Percentiles rank a stretch among this genome's conserved stretches.
These are phyloP conservation scores for Phoenoteleia sp. DNA, from an alignment of 2,888 invertebrate species.

Conservation along the genomic window DNA sequence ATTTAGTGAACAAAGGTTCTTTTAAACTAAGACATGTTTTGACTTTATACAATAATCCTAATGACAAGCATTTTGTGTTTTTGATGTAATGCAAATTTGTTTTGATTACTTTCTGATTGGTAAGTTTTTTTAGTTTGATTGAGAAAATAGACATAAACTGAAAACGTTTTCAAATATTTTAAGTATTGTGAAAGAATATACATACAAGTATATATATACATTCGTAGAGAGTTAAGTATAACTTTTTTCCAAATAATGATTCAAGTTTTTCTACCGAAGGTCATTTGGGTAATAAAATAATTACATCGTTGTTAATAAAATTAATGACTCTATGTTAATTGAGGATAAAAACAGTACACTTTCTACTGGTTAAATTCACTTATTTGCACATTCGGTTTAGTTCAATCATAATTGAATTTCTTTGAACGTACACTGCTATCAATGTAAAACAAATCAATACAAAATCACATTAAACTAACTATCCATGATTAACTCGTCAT, in stretches of 20 bases:
- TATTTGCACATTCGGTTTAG: background rate
- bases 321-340: conserved; percentile 36
- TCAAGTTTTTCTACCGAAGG: background rate
- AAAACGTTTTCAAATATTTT: no score
- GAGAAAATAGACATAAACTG: no score
- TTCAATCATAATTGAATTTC: conserved; percentile 18
- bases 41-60: background rate
- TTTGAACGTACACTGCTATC: background rate
- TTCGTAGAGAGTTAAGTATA: no score
- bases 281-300: conserved; percentile 24
- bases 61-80: background rate
- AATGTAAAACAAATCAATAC: background rate
- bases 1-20: background rate
- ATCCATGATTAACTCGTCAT: background rate
- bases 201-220: no score
- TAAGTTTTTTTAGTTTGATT: no score
- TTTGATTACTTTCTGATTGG: background rate
- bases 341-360: conserved; percentile 14
- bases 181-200: no score
- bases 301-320: conserved; percentile 34
- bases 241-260: no score
- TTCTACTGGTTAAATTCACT: conserved; percentile 19
- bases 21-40: background rate
- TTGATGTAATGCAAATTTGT: background rate
- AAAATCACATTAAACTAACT: background rate